Conservation (phyloP, 2,797 vertebrate species). For the Channa striata region DNA sequence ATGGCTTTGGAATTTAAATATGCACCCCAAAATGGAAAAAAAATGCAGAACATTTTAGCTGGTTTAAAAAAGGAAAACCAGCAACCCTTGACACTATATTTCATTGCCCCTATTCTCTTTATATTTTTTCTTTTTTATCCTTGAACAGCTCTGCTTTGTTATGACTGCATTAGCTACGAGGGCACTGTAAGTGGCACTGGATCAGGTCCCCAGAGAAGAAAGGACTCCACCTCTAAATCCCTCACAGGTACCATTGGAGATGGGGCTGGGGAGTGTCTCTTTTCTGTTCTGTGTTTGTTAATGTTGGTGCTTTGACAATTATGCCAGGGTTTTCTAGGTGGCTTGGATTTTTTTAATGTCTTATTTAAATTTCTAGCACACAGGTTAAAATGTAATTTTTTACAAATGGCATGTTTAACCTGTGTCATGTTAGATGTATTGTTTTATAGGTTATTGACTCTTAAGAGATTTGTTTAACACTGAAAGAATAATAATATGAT, state of each 20-base stretch:
- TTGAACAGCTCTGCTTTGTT: constrained; percentile 89
- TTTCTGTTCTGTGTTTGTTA: constrained; percentile 59
- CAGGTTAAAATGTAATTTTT: neutral
- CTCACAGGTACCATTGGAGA: constrained; percentile 89
- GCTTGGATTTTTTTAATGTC: neutral
- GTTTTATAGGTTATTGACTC: neutral
- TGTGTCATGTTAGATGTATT: neutral
- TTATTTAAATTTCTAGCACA: neutral
- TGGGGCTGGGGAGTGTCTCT: constrained; percentile 66
- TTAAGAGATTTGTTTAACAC: neutral
- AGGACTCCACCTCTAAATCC: constrained; percentile 92
- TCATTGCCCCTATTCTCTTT: constrained; percentile 69
- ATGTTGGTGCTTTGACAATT: constrained; percentile 35
- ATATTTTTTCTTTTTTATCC: constrained; percentile 74
- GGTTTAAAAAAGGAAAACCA: constrained; percentile 43
- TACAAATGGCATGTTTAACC: neutral
- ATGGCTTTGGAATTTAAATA: constrained; percentile 46
- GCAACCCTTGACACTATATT: constrained; percentile 61
- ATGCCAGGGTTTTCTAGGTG: constrained; percentile 28
- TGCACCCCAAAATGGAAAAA: constrained; percentile 42
- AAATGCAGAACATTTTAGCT: constrained; percentile 40
- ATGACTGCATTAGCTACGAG: constrained; percentile 89
- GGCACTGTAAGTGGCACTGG: constrained; percentile 83
- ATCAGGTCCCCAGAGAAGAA: constrained; percentile 90
- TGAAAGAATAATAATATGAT: neutral